These are phyloP conservation scores for Dasysyrphus tricinctus DNA, from an alignment of 2,888 invertebrate genomes.

Conservation along the genomic window DNA sequence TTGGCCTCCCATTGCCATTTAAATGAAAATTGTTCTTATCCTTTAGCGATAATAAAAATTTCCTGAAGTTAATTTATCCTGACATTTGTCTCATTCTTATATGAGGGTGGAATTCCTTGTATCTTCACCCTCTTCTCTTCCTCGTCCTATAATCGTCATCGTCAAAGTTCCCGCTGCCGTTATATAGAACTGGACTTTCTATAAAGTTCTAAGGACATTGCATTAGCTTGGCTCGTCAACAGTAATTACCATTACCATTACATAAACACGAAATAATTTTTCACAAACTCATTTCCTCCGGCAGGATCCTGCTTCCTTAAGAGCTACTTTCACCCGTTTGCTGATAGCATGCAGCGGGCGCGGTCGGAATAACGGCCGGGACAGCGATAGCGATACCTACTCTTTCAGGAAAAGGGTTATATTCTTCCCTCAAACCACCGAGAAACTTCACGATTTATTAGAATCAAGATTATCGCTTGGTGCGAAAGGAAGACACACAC, in stretches of 20 bases:
- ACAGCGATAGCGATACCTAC: slow-evolving; percentile 4
- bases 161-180: background rate
- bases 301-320: slow-evolving; percentile 58
- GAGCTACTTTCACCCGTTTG: slow-evolving; percentile 52
- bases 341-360: slow-evolving; percentile 18
- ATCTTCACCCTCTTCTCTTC: slow-evolving; percentile 8
- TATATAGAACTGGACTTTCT: background rate
- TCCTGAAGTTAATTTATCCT: slow-evolving; percentile 73
- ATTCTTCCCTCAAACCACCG: slow-evolving; percentile 42
- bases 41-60: slow-evolving; percentile 74
- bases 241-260: slow-evolving; percentile 74
- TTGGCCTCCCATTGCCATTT: slow-evolving; percentile 34
- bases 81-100: slow-evolving; percentile 69
- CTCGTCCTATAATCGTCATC: background rate
- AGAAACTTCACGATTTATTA: slow-evolving; percentile 75
- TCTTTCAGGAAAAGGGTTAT: slow-evolving; percentile 66
- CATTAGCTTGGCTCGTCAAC: slow-evolving; percentile 68
- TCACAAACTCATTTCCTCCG: slow-evolving; percentile 72
- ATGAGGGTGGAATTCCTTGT: slow-evolving; percentile 49
- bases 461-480: slow-evolving; percentile 74
- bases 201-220: slow-evolving; percentile 49
- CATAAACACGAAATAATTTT: slow-evolving; percentile 75
- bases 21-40: slow-evolving; percentile 67
- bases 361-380: slow-evolving; percentile 12
- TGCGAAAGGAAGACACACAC: slow-evolving; percentile 74